Conservation (phyloP, 2,113 vertebrate species). For the Penelope pileata region DNA sequence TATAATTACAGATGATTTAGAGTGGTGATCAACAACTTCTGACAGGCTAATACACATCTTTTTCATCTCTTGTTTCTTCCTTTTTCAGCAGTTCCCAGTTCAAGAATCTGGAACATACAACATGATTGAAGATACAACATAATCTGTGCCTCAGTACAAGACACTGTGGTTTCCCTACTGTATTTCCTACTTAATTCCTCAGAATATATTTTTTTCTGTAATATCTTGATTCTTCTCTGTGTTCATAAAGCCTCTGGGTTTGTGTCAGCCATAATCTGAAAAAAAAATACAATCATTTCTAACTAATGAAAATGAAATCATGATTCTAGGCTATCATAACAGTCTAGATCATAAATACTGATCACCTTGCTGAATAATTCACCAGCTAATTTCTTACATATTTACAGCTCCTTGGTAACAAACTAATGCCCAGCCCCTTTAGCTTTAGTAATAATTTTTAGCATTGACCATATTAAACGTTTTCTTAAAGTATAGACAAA, state of each 20-base stretch:
- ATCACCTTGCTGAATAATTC: background rate
- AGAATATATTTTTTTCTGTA: background rate
- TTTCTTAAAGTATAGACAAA: background rate
- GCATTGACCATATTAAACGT: background rate
- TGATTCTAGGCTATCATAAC: background rate
- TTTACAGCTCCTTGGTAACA: background rate
- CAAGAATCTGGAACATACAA: background rate
- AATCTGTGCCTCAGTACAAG: background rate
- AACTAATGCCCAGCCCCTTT: background rate
- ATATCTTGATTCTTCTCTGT: background rate
- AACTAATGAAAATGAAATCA: background rate
- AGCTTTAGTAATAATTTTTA: conserved; percentile 16
- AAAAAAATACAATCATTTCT: rapidly evolving
- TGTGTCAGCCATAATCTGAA: background rate
- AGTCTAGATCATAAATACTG: background rate
- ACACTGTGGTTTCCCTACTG: background rate
- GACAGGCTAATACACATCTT: rapidly evolving
- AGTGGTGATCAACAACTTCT: rapidly evolving
- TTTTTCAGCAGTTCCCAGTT: background rate
- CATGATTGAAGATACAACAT: background rate
- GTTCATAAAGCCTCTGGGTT: background rate
- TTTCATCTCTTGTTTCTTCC: background rate
- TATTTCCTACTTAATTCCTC: background rate
- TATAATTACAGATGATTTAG: background rate
- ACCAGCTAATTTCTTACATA: background rate